Base-by-base conservation (phyloP, 1,140 invertebrate genomes). In the Augochlora pura region DNA sequence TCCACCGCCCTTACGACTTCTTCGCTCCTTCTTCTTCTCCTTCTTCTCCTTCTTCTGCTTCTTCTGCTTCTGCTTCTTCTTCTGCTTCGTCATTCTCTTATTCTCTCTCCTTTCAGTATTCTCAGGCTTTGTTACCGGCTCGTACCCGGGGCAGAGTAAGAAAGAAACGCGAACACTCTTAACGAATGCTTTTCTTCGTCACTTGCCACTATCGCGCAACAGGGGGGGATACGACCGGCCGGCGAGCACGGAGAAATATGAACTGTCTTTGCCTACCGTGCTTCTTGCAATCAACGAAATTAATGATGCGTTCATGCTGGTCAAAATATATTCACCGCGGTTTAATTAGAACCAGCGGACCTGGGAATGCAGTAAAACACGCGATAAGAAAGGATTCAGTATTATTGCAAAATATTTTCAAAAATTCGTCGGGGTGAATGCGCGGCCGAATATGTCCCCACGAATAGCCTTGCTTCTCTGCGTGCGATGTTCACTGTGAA, bases 101-200 rank as follows among this genome's bases (percentile, higher is more conserved):
- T 57, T 54, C 18, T 42, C 39, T 49, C 12, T 42, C 27, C 46
- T n/a, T 23, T 21, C 54, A n/a, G 18, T 49, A 49, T 25, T 59
- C 49, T 68, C 16, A 52, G 46, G 60, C 65, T 71, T 69, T 27
- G 32, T 21, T 14, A 54, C 59, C n/a, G 52, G 71, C 82, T 77
- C 64, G 54, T 76, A 67, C 49, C 49, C 10, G 52, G 49, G 59
- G 25, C 66, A 21, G 46, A 57, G 59, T 39, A 42, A 52, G 27
- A 74, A 84, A 81, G 57, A 69, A 83, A 64, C 42, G 60, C 64
- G 69, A 70, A 59, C 65, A 79, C 75, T 70, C 76, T 80, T 83
- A 84, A 83, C 81, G 82, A 84, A 83, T 84, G 75, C 81, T 80
- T 84, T 80, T 84, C 82, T 83, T 83, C 80, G 57, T 82, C 82